Evolutionary conservation across 2,888 invertebrate species (phyloP), one percentile per base, ranked within the genome.

Genomic region (Escarpia spicata): DNA sequence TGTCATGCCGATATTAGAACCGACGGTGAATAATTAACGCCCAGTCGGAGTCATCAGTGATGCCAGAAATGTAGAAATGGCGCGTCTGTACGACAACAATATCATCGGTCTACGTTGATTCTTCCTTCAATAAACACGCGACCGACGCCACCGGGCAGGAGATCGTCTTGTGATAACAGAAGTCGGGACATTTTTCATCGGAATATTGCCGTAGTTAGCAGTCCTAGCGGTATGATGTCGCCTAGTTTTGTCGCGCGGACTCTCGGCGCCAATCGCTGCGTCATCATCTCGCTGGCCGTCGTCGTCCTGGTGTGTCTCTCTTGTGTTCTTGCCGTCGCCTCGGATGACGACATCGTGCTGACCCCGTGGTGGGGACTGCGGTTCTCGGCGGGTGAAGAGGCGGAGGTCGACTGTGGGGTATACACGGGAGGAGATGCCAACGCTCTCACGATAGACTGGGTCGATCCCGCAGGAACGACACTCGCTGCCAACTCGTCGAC

Each of bases 361-460:
- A 91, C 91, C 15, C 91, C 91, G 15, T 91, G 91, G 91, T 91
- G 91, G 91, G 43, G 43, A 15, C 12, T 91, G 43, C 43, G 44
- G 91, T n/a, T 91, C 43, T 12, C 43, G 43, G 37, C 19, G 31
- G 91, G 91, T 12, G 91, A 91, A 44, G 44, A 43, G 15, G 91
- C 91, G 4, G 43, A 91, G 91, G 37, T 91, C 26, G 91, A 91
- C 37, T 91, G 91, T 9, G 91, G 91, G 3, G 91, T 91, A 37
- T 1, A 31, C 37, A 91, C 91, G 91, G 43, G 91, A 44, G 91
- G 91, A 43, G 43, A 12, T 2, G 19, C 91, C 15, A 4, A 44
- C 43, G 19, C 43, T 3, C 12, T 91, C 31, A 43, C 91, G 43
- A 91, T 91, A 44, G 91, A 43, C 26, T 91, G 91, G 91, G 0